phyloP scores from a whole-genome alignment of 2,888 invertebrate genomes.

The Hirudinaria manillensis region DNA sequence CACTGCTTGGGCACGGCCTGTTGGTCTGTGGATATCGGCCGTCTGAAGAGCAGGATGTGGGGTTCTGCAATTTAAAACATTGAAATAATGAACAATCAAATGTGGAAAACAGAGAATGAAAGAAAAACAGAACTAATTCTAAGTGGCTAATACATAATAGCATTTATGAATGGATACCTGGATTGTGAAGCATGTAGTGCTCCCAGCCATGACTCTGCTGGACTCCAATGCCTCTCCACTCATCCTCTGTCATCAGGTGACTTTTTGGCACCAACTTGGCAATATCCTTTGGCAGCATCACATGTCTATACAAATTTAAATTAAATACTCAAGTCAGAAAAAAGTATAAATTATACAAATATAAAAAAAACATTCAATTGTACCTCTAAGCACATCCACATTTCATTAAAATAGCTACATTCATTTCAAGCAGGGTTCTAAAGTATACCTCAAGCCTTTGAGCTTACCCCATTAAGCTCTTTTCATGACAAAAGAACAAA shows the following conservation, averaged over 20 bases:
- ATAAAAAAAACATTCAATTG: no score
- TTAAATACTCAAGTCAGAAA: constrained; percentile 35
- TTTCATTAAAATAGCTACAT: no score
- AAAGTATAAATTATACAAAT: neutral
- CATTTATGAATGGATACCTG: constrained; percentile 56
- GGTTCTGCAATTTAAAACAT: constrained; percentile 37
- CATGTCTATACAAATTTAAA: constrained; percentile 67
- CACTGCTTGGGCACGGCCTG: constrained; percentile 5
- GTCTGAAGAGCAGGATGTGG: constrained; percentile 40
- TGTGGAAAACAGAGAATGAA: neutral
- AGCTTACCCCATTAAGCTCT: neutral
- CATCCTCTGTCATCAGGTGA: constrained; percentile 83
- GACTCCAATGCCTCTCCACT: constrained; percentile 89
- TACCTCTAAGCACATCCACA: no score
- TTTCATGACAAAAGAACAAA: neutral
- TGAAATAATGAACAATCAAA: neutral
- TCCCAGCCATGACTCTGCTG: constrained; percentile 95
- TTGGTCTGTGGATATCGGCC: constrained; percentile 8
- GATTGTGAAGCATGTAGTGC: constrained; percentile 91
- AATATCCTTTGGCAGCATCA: constrained; percentile 84
- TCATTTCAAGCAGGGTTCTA: no score
- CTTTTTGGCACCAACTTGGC: constrained; percentile 82
- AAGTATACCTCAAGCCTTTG: neutral
- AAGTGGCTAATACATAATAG: neutral
- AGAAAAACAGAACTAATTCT: neutral